phyloP scores from a whole-genome alignment of 2,797 vertebrate species.

The Darevskia nairensis region DNA sequence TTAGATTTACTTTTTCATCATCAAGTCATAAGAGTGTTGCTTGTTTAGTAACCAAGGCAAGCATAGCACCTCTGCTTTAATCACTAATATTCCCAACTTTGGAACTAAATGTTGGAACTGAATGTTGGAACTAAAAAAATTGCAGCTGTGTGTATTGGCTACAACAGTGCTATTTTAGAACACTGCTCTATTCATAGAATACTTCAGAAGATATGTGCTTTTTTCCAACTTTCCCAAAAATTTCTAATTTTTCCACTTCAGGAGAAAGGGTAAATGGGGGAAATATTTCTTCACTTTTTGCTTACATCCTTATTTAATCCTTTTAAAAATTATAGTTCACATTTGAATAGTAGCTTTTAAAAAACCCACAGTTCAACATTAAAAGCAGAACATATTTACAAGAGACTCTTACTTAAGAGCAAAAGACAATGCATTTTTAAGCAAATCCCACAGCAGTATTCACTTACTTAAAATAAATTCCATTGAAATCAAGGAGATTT shows the following conservation, averaged over 20 bases:
- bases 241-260: not conserved
- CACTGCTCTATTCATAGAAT: not conserved
- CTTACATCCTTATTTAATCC: not conserved
- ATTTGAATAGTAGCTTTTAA: not conserved
- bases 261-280: not conserved
- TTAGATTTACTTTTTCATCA: not conserved
- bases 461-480: not conserved
- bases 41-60: not conserved
- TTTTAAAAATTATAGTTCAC: not conserved
- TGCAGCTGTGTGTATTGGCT: not conserved
- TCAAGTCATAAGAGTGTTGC: not conserved
- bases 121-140: not conserved
- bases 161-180: not conserved
- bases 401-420: not conserved
- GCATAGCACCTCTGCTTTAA: not conserved
- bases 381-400: not conserved
- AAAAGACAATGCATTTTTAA: not conserved
- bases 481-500: not conserved
- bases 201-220: no score
- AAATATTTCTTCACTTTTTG: not conserved
- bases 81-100: not conserved
- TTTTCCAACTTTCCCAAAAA: no score
- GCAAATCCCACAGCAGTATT: not conserved
- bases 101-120: not conserved
- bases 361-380: not conserved